Conservation (phyloP, 2,888 invertebrate genomes). For the Spisula solida region DNA sequence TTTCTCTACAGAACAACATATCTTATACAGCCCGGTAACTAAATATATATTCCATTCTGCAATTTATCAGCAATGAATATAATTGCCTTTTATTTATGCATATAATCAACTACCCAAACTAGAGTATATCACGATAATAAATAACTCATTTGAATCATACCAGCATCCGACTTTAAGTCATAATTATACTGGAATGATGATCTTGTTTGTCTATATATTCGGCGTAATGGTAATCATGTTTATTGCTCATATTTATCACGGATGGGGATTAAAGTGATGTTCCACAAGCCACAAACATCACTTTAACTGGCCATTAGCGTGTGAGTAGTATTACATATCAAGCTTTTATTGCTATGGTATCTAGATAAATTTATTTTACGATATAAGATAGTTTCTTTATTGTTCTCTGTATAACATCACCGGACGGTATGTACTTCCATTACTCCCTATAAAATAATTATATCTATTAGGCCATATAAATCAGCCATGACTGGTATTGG, state of each 20-base stretch:
- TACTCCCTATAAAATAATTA: not conserved
- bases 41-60: not conserved
- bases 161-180: not conserved
- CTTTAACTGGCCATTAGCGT: not conserved
- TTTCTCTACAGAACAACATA: not conserved
- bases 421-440: not conserved
- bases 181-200: not conserved
- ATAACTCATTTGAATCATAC: not conserved
- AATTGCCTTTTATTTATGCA: not conserved
- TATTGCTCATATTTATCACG: not conserved
- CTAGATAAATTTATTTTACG: slow-evolving; percentile 18
- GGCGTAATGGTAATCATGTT: not conserved
- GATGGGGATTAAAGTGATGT: not conserved
- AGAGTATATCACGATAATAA: slow-evolving; percentile 2
- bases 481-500: not conserved
- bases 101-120: not conserved
- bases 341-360: not conserved
- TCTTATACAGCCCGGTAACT: not conserved
- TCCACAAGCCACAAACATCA: not conserved
- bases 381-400: not conserved
- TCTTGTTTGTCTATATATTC: not conserved
- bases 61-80: not conserved
- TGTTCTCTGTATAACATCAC: not conserved
- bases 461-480: not conserved
- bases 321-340: not conserved